Percentiles rank a stretch among this genome's conserved stretches.
These are phyloP conservation scores for Notoglanidium macrostoma DNA, from an alignment of 2,797 vertebrate species.

Conservation along the genomic window DNA sequence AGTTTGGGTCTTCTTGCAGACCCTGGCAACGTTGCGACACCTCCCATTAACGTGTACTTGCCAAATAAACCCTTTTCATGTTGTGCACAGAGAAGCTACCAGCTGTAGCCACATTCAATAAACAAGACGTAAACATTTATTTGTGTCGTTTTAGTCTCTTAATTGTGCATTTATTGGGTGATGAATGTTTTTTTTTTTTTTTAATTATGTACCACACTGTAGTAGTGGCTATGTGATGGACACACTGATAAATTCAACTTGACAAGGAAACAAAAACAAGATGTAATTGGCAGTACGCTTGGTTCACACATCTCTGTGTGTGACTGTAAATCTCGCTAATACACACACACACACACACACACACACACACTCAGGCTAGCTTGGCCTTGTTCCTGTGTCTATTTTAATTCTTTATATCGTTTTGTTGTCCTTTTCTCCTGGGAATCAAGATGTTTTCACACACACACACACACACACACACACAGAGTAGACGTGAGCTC, in stretches of 20 bases:
- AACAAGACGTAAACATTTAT: neutral
- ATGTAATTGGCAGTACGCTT: constrained; percentile 66
- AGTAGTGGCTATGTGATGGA: constrained; percentile 46
- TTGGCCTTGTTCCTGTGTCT: neutral
- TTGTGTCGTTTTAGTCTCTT: neutral
- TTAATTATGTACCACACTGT: neutral
- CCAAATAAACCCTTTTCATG: too few relatives aligned
- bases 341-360: constrained; percentile 38
- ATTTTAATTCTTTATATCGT: constrained; percentile 37
- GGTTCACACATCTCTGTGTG: constrained; percentile 52
- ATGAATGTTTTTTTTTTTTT: neutral
- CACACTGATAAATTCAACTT: constrained; percentile 66
- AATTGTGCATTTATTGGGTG: neutral
- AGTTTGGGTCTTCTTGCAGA: too few relatives aligned
- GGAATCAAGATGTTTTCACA: constrained; percentile 32
- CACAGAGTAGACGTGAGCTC: neutral
- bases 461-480: constrained; percentile 11
- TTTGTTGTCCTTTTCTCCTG: constrained; percentile 24
- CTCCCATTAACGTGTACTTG: too few relatives aligned
- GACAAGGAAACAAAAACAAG: constrained; percentile 70
- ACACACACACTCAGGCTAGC: constrained; percentile 2
- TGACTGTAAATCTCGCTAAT: constrained; percentile 50
- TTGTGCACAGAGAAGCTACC: too few relatives aligned
- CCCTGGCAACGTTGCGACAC: too few relatives aligned
- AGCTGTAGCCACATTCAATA: too few relatives aligned